Base-by-base conservation (phyloP, 1,140 invertebrate genomes). In the Megalonaias nervosa region DNA sequence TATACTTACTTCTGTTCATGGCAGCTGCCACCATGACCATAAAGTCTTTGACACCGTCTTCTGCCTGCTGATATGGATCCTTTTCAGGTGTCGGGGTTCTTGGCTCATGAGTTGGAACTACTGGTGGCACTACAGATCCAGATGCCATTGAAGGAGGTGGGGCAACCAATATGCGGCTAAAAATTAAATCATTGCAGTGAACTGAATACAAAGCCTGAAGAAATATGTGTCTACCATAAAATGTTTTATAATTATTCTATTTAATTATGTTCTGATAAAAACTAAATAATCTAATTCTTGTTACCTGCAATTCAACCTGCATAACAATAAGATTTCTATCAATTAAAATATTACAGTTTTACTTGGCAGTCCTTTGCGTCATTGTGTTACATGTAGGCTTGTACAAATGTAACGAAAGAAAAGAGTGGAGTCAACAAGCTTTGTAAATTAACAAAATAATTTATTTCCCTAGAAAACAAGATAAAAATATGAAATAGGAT, bases 101-200 rank as follows among this genome's bases (percentile, higher is more conserved):
- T 16, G 75, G 13, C 16, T 38, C 70, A 17, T 75, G 66, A 31
- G 64, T 58, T 14, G 71, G 61, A 9, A 65, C 64, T 38, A 71
- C 26, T 6, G 62, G 56, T 15, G 58, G 60, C 55, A 64, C 55
- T 0, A 77, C 66, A 14, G 76, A 38, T 5, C 62, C 61, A 15
- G 83, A 83, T 19, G 82, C 83, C 62, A 82, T 76, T 12, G 81
- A 82, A 17, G 86, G 87, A 23, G 87, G 86, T 26, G 87, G 87
- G 38, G 87, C 83, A 56, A 88, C 77, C n/a, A 87, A 59, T 2
- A 86, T 67, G 56, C 87, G 84, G 68, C 87, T 88, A 77, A 21
- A 78, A 80, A 21, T 11, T 66, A n/a, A 67, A 48, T 60, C 65
- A 31, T 31, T 59, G 6, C 6, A 14, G 60, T 62, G 23, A 19